Conservation (phyloP, 2,113 vertebrate genomes). For the Laticauda colubrina region DNA sequence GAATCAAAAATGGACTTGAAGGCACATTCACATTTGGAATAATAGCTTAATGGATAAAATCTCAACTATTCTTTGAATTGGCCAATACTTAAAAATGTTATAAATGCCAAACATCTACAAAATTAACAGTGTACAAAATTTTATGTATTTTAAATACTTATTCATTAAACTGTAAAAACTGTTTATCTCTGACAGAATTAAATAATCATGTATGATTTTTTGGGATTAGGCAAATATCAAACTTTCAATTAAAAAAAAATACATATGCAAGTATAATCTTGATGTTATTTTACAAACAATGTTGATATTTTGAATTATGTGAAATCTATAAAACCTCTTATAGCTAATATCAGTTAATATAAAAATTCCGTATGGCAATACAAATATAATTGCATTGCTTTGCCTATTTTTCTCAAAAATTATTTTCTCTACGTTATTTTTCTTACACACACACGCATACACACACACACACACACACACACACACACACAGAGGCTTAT, state of each 20-base stretch:
- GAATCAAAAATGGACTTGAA: neutral
- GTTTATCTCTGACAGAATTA: neutral
- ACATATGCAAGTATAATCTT: neutral
- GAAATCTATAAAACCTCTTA: neutral
- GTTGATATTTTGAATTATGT: neutral
- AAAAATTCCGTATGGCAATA: neutral
- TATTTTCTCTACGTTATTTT: neutral
- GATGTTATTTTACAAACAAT: neutral
- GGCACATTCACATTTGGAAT: neutral
- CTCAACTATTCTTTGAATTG: neutral
- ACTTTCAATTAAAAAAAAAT: neutral
- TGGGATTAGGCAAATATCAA: neutral
- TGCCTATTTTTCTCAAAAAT: neutral
- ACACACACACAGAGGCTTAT: accelerated
- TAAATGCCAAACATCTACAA: neutral
- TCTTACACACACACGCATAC: accelerated
- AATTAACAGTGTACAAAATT: neutral
- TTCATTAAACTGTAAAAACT: neutral
- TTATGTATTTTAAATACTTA: neutral
- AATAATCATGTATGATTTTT: neutral
- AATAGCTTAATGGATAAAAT: neutral
- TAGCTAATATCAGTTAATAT: neutral
- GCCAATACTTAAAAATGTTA: neutral
- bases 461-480: neutral
- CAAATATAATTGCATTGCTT: neutral